Evolutionary conservation across 2,888 invertebrate species (phyloP), one percentile per base, ranked within the genome.

Genomic region (Sinopyrophorus schimmeli): DNA sequence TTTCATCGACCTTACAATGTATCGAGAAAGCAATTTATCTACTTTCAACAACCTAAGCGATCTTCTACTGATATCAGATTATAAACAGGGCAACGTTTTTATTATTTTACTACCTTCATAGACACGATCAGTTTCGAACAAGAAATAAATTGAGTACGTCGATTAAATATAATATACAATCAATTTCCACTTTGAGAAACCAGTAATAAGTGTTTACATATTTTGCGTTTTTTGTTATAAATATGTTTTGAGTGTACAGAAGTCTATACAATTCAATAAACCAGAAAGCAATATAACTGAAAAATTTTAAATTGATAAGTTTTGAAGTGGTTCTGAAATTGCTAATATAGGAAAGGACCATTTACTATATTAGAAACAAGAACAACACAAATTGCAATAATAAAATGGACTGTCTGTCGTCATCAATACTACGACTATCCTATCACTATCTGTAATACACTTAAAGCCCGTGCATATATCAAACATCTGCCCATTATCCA

Each of bases 401-500:
- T 63, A 68, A 68, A 69, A 68, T 70, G 67, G 70, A 69, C 64
- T 62, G 57, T 52, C 55, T 62, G 55, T 55, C 59, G 61, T 69
- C 70, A 70, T 71, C 70, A 70, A 68, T 68, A 69, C 64, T 62
- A 59, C 37, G 58, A 58, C 63, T 64, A 64, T 67, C 66, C 66
- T 67, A 68, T 68, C 67, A 67, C 68, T 68, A 68, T 66, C 68
- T 64, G 67, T 70, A 72, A 72, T 72, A 71, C 70, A 71, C 71
- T 72, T 72, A 71, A 67, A 66, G 65, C 61, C 61, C 60, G 60
- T 64, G 51, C 54, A 54, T 51, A 54, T 51, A 72, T 72, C 72
- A 72, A 71, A 72, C 69, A 72, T 72, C 70, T 69, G 65, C 66
- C 72, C 72, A 73, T 73, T 73, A 72, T 71, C 71, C 71, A 72